Conservation (phyloP, 2,888 invertebrate genomes). For the Drosophila quasianomalipes region DNA sequence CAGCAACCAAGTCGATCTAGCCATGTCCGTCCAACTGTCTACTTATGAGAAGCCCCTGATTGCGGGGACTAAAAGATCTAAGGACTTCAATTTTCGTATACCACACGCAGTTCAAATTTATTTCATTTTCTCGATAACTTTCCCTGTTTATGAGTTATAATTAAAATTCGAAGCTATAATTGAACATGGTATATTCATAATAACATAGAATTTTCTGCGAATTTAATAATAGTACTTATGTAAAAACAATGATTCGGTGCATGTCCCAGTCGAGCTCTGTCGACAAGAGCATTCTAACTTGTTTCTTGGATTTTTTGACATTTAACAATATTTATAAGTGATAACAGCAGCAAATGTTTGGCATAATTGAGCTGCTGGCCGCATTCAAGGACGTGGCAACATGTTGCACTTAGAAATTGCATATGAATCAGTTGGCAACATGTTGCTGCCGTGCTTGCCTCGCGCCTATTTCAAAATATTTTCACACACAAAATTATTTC, state of each 20-base stretch:
- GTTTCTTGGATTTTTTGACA: not conserved
- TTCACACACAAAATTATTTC: slow-evolving; percentile 83
- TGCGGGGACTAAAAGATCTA: not conserved
- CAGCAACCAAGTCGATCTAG: not conserved
- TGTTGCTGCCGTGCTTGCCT: slow-evolving; percentile 40
- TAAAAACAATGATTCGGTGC: not conserved
- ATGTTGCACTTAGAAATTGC: slow-evolving; percentile 31
- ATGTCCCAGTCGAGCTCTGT: not conserved
- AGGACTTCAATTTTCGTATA: not conserved
- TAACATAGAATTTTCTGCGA: not conserved
- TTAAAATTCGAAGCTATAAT: not conserved
- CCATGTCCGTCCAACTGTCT: not conserved
- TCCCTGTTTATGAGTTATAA: not conserved
- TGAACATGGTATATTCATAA: not conserved
- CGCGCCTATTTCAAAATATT: slow-evolving; percentile 70
- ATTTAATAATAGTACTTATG: not conserved
- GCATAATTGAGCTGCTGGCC: slow-evolving; percentile 56
- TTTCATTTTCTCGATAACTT: not conserved
- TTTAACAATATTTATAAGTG: slow-evolving; percentile 60
- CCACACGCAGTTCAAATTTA: not conserved
- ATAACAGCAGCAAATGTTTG: slow-evolving; percentile 50
- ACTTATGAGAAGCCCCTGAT: not conserved
- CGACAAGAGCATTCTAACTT: not conserved
- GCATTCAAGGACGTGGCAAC: slow-evolving; percentile 52
- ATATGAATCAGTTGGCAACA: slow-evolving; percentile 40